These are phyloP conservation scores for Spilosoma lubricipeda DNA, from an alignment of 2,888 invertebrate species.

Conservation along the genomic window DNA sequence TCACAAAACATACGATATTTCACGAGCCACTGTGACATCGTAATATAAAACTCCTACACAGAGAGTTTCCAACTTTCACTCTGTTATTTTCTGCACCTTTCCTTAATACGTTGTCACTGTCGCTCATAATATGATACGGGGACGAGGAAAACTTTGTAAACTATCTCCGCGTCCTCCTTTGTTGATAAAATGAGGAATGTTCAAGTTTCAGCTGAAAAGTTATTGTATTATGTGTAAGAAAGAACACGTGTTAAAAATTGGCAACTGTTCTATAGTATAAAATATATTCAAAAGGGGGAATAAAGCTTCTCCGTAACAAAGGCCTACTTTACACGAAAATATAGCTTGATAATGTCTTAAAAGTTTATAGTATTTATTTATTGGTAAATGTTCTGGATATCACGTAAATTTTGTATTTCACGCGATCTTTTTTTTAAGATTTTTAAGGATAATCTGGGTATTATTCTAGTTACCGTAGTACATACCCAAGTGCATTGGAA, in stretches of 20 bases:
- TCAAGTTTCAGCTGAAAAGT: slow-evolving; percentile 10
- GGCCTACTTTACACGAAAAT: background rate
- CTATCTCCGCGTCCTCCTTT: slow-evolving; percentile 13
- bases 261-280: background rate
- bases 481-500: slow-evolving; percentile 12
- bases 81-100: slow-evolving; percentile 36
- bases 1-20: slow-evolving; percentile 13
- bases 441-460: background rate
- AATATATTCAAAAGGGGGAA: background rate
- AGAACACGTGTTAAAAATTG: background rate
- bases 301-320: background rate
- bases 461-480: background rate
- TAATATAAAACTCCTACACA: slow-evolving; percentile 28
- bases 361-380: background rate
- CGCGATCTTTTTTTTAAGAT: background rate
- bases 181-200: slow-evolving; percentile 23
- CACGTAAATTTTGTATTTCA: background rate
- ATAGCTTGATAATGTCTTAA: background rate
- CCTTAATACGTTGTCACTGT: slow-evolving; percentile 29
- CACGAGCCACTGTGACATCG: slow-evolving; percentile 26
- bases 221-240: slow-evolving; percentile 17
- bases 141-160: slow-evolving; percentile 24
- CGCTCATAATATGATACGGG: slow-evolving; percentile 20
- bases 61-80: slow-evolving; percentile 13
- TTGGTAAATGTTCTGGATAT: background rate